Base-by-base conservation (phyloP, 2,888 invertebrate species). In the Erannis defoliaria region DNA sequence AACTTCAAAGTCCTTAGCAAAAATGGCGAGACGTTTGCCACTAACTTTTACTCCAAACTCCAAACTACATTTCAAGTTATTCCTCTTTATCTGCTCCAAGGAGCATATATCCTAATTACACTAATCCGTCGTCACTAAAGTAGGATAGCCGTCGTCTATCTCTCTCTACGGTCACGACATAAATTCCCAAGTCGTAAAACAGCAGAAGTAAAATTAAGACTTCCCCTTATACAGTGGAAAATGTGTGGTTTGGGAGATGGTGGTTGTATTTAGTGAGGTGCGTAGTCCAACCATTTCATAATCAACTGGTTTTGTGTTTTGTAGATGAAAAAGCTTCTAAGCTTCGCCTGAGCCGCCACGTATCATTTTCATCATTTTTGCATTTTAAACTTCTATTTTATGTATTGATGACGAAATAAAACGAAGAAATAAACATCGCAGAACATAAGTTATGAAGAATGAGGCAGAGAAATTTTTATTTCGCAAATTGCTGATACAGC, bases 181-280 rank as follows among this genome's bases (percentile, higher is more conserved):
- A 73, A 74, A 80, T 70, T 71, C 49, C 62, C 51, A 65, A 67
- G 67, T 76, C 75, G 68, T 77, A 73, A 76, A 78, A 72, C 67
- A 67, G 67, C 54, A 66, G 64, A 72, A 78, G 75, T 72, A 72
- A 71, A 77, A 77, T 76, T 72, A 76, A 78, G 74, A 71, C 59
- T 63, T 62, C 45, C 63, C 23, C 62, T 72, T 62, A 63, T 62
- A 54, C 66, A 42, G 60, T 50, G 43, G 63, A 64, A 62, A 64
- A 58, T 46, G 49, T 57, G 21, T 40, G 48, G 59, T 40, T 33
- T 16, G 8, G 18, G 48, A 59, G 53, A 48, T 37, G 23, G 29
- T 19, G 6, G 56, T 8, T 14, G 10, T 8, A 1, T 38, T 38
- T 10, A 19, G 38, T 38, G 10, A 38, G 38, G 10, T 38, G 6